Percentiles rank a stretch among this genome's conserved stretches.
Conservation (phyloP, 1,140 invertebrate species). For the Triops cancriformis region DNA sequence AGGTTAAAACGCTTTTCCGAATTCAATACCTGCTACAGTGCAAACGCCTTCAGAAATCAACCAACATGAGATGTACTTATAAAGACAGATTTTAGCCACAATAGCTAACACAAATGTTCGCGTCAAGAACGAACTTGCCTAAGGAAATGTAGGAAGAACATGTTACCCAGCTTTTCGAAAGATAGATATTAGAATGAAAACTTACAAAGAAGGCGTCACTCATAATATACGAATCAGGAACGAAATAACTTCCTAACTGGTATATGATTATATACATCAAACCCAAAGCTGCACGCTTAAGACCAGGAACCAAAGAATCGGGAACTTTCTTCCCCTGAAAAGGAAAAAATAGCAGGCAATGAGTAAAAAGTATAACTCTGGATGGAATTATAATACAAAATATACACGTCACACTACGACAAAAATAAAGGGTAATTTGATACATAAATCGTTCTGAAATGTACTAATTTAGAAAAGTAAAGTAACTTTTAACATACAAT, state of each 20-base stretch:
- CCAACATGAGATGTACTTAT: constrained; percentile 90
- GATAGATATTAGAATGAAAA: constrained; percentile 21
- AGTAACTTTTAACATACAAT: too few relatives aligned
- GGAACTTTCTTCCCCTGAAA: not conserved
- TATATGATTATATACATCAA: constrained; percentile 61
- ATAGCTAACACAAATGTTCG: constrained; percentile 60
- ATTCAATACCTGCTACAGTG: constrained; percentile 49
- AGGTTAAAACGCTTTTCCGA: constrained; percentile 24
- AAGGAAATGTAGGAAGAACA: constrained; percentile 27
- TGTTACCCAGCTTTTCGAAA: too few relatives aligned
- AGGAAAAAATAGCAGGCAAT: not conserved
- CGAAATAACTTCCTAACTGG: constrained; percentile 56
- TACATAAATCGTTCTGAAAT: too few relatives aligned
- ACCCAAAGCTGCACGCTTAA: constrained; percentile 52
- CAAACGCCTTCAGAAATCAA: constrained; percentile 72
- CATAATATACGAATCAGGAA: constrained; percentile 62
- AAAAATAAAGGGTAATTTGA: not conserved
- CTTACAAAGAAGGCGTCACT: constrained; percentile 52
- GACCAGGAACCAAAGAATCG: constrained; percentile 38
- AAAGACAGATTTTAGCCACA: constrained; percentile 73
- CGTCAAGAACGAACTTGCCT: constrained; percentile 51
- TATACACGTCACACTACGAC: too few relatives aligned
- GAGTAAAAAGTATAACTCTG: too few relatives aligned
- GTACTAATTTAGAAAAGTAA: too few relatives aligned
- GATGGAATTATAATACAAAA: too few relatives aligned